Percentiles rank a stretch among this genome's conserved stretches.
Conservation (phyloP, 2,113 vertebrate species). For the Erythrocebus patas region DNA sequence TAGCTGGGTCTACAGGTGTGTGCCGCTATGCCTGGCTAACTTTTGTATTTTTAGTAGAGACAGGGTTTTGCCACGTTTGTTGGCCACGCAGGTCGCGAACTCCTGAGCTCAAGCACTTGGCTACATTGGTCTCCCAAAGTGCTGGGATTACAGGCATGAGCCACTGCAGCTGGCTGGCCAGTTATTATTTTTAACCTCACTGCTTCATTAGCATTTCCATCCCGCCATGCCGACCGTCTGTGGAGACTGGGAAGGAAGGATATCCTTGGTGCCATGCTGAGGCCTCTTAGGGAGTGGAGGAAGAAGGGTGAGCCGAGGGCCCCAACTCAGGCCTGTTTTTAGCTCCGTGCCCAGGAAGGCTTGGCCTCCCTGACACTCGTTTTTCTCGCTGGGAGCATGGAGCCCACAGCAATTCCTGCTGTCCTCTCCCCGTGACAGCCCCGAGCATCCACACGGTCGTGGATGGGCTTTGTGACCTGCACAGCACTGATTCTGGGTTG, state of each 20-base stretch:
- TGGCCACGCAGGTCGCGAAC: too few relatives aligned
- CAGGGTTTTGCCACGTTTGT: too few relatives aligned
- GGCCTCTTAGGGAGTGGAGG: fast-evolving
- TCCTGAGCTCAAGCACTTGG: too few relatives aligned
- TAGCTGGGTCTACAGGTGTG: too few relatives aligned
- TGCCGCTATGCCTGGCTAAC: too few relatives aligned
- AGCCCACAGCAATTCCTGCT: fast-evolving
- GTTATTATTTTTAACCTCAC: too few relatives aligned
- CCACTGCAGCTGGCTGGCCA: too few relatives aligned
- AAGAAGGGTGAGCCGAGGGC: fast-evolving
- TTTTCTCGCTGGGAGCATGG: neutral
- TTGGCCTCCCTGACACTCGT: neutral
- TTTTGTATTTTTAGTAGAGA: too few relatives aligned
- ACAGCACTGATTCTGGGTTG: neutral
- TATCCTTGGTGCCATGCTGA: neutral
- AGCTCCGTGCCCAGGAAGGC: fast-evolving
- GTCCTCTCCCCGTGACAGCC: neutral
- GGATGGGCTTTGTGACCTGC: neutral
- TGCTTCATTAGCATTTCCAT: fast-evolving
- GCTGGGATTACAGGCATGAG: too few relatives aligned
- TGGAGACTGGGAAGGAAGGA: too few relatives aligned
- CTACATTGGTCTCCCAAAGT: too few relatives aligned
- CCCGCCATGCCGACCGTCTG: fast-evolving
- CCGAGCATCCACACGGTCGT: fast-evolving
- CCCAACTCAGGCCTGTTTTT: neutral